Percentiles rank a stretch among this genome's conserved stretches.
Conservation (phyloP, 2,113 vertebrate species). For the Myiopsitta monachus region DNA sequence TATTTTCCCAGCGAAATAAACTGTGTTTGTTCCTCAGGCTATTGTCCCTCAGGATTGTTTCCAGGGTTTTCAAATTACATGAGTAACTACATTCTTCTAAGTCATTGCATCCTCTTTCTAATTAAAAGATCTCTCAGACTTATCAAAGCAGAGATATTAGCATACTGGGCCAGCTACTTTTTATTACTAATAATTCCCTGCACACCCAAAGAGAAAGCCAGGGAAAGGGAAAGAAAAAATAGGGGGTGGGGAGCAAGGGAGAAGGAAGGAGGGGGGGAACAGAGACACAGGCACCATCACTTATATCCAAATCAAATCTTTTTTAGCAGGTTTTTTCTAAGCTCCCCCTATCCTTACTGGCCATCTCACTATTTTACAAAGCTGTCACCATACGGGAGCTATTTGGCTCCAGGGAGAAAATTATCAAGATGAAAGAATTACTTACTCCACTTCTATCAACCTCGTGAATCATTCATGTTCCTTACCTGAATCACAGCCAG, state of each 20-base stretch:
- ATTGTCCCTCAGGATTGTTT: background rate
- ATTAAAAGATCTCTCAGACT: slow-evolving; percentile 29
- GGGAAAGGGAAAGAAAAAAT: background rate
- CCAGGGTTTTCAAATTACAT: background rate
- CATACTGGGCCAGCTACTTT: background rate
- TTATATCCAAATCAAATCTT: background rate
- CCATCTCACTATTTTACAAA: slow-evolving; percentile 47
- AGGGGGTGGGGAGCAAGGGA: background rate
- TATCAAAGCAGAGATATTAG: slow-evolving; percentile 27
- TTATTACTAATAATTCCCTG: background rate
- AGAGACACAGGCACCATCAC: background rate
- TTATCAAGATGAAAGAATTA: slow-evolving; percentile 56
- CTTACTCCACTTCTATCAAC: slow-evolving; percentile 41
- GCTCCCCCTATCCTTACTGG: background rate
- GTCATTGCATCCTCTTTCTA: slow-evolving; percentile 5
- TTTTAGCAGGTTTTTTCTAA: slow-evolving; percentile 8
- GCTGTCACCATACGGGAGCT: background rate
- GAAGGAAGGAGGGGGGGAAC: background rate
- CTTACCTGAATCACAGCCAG: slow-evolving; percentile 35
- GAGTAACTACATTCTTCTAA: background rate
- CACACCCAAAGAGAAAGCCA: background rate
- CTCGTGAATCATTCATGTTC: slow-evolving; percentile 56
- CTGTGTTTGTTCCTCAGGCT: background rate
- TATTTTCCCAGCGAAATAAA: slow-evolving; percentile 31
- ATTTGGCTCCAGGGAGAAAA: slow-evolving; percentile 44